A percentile compares a stretch with the other conserved stretches of the same genome.
phyloP scores from a whole-genome alignment of 2,113 vertebrate genomes.

The Morone saxatilis region DNA sequence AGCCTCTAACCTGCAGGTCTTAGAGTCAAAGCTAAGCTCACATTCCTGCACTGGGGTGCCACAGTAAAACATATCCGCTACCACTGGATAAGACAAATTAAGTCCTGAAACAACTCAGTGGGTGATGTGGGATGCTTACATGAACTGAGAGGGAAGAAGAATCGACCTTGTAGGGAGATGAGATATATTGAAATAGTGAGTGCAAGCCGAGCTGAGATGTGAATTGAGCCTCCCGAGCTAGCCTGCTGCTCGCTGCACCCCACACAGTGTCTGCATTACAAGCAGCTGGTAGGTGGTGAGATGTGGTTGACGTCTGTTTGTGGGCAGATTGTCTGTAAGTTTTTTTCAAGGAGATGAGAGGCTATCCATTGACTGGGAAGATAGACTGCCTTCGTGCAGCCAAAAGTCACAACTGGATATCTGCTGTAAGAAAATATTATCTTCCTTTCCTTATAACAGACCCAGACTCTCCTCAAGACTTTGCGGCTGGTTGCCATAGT shows the following conservation, averaged over 20 bases:
- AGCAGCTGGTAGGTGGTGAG: slow-evolving; percentile 80
- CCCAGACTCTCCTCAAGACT: slow-evolving; percentile 58
- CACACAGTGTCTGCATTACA: slow-evolving; percentile 80
- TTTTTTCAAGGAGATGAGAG: slow-evolving; percentile 66
- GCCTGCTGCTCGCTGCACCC: slow-evolving; percentile 64
- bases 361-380: slow-evolving; percentile 78
- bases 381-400: slow-evolving; percentile 64
- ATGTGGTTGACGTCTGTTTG: slow-evolving; percentile 74
- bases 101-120: slow-evolving; percentile 33
- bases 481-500: slow-evolving; percentile 79
- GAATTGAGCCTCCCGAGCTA: slow-evolving; percentile 59
- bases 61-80: background rate
- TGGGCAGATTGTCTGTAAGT: slow-evolving; percentile 74
- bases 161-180: slow-evolving; percentile 28
- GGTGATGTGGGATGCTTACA: slow-evolving; percentile 15
- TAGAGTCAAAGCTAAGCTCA: background rate
- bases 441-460: slow-evolving; percentile 53
- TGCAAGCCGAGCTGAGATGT: slow-evolving; percentile 44
- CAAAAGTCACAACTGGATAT: slow-evolving; percentile 76
- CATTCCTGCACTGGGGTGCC: background rate
- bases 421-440: slow-evolving; percentile 59
- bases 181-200: slow-evolving; percentile 36
- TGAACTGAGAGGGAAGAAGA: slow-evolving; percentile 31
- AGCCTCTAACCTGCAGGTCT: background rate
- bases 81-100: slow-evolving; percentile 2